phyloP scores from a whole-genome alignment of 2,888 invertebrate genomes.

The Erebia palarica region DNA sequence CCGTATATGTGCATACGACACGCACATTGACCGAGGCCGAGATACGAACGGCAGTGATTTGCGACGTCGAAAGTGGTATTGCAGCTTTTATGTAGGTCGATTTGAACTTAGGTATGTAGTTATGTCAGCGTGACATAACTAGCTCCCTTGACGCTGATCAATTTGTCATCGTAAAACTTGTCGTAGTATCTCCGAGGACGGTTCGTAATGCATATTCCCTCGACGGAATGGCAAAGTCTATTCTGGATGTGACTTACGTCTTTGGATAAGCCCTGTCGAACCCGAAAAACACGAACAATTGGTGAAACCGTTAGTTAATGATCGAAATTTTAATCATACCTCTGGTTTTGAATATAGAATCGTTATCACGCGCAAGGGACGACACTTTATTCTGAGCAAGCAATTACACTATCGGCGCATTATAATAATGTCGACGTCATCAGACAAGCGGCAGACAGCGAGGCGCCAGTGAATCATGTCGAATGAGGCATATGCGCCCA shows the following conservation, averaged over 20 bases:
- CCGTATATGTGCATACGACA: constrained; percentile 80
- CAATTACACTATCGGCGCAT: constrained; percentile 72
- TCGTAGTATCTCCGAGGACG: background rate
- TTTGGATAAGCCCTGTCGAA: too few species aligned
- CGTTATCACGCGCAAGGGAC: constrained; percentile 48
- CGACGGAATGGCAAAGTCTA: background rate
- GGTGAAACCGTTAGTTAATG: too few species aligned
- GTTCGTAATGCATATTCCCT: background rate
- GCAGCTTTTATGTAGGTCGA: constrained; percentile 80
- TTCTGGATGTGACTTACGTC: too few species aligned
- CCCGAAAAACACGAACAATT: too few species aligned
- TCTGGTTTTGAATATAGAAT: too few species aligned
- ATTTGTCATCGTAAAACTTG: background rate
- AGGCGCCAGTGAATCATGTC: constrained; percentile 80
- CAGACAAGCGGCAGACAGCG: constrained; percentile 75
- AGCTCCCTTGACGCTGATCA: constrained; percentile 28
- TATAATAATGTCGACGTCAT: constrained; percentile 67
- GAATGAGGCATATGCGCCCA: constrained; percentile 72
- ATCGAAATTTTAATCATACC: too few species aligned
- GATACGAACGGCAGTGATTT: constrained; percentile 77
- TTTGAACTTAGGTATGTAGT: constrained; percentile 60
- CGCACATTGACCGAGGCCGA: constrained; percentile 81
- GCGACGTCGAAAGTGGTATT: constrained; percentile 81
- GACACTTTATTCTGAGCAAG: constrained; percentile 70
- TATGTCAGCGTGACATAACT: constrained; percentile 64